Evolutionary conservation across 2,113 vertebrate species (phyloP).

Genomic region (Willisornis vidua): DNA sequence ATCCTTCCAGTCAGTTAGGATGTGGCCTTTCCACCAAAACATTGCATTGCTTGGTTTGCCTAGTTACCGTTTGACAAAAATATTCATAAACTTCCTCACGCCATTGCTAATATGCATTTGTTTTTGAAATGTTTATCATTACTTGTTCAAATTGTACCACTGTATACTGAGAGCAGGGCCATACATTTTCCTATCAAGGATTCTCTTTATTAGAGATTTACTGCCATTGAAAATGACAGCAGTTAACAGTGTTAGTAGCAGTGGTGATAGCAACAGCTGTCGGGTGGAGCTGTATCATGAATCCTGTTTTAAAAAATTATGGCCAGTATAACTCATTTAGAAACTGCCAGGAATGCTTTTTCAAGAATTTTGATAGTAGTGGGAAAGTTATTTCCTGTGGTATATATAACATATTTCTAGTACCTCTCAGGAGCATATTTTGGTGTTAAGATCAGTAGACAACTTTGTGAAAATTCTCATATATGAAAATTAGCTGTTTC

Average conservation of each 20-base stretch:
- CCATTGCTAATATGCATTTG: not conserved
- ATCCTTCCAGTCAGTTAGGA: not conserved
- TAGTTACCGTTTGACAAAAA: not conserved
- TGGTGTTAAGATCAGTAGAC: not conserved
- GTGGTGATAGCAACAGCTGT: not conserved
- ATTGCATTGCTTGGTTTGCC: not conserved
- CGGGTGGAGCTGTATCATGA: not conserved
- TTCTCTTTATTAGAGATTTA: not conserved
- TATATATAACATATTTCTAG: not conserved
- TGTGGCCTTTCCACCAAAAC: not conserved
- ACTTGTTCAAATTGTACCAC: not conserved
- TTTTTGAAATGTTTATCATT: not conserved
- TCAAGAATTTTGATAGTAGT: not conserved
- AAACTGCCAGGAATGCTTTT: not conserved
- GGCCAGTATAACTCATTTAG: not conserved
- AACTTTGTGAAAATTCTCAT: not conserved
- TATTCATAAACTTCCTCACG: not conserved
- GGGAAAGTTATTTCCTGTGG: not conserved
- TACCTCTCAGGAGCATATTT: not conserved
- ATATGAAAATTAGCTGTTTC: not conserved
- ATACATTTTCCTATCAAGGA: not conserved
- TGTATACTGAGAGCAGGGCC: not conserved
- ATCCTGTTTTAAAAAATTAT: slow-evolving; percentile 4
- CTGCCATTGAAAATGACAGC: not conserved
- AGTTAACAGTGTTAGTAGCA: not conserved